Base-by-base conservation (phyloP, 2,888 invertebrate genomes). In the Copidosoma aretas region DNA sequence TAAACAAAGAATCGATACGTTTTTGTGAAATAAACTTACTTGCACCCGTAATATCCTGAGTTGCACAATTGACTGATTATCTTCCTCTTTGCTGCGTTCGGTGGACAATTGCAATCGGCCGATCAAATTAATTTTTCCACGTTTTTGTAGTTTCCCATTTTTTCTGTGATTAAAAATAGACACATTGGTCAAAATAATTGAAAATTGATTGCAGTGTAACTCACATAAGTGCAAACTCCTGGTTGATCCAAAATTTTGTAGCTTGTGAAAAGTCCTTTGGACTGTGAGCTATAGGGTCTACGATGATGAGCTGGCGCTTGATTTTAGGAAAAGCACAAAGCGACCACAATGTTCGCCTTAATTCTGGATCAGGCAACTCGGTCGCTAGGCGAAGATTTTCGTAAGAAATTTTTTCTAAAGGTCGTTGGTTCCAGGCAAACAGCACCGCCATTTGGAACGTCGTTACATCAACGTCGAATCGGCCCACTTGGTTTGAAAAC, bases 391-490 rank as follows among this genome's bases (percentile, higher is more conserved):
- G 89, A 69, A 99, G 87, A 86, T 97, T 97, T 85, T 99, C 99
- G 80, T 97, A 97, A n/a, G 94, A 92, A 72, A 99, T 92, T 84
- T 91, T 93, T 79, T 98, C 97, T 76, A 90, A 86, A 1, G 95
- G 95, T 74, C 98, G 88, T 83, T 98, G 97, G 87, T 99, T 99
- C 98, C 98, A 99, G 19, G 97, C 96, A 86, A 98, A 98, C 54
- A 99, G 86, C 19, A 99, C 98, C 51, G 98, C 97, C 98, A 99
- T 98, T 90, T 99, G 99, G 85, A 98, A 98, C 32, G 99, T 98
- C 17, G 98, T 99, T 10, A 99, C 98, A 83, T 99, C 99, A 77
- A 99, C 87, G 85, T 99, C 99, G 85, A 94, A 99, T 76, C 94
- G 91, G 1, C 97, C 98, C 64, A 94, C 90, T 75, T 91, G 90